Evolutionary conservation across 2,888 invertebrate species (phyloP).

Genomic region (Drosophila lacicola): DNA sequence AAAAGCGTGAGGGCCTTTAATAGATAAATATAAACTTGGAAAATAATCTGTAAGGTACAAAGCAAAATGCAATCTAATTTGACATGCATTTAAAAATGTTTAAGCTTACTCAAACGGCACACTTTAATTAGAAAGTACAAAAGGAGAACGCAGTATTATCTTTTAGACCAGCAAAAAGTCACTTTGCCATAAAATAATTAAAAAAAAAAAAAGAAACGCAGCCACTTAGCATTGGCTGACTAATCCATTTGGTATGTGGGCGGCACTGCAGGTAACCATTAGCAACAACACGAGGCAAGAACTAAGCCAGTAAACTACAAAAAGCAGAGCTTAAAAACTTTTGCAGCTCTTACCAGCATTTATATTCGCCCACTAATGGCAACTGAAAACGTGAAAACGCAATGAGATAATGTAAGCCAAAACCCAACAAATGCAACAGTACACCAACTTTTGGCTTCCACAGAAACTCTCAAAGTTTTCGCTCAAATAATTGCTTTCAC

Average conservation of each 20-base stretch:
- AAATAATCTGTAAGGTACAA: background rate
- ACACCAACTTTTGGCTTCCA: conserved; percentile 19
- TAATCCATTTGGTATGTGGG: conserved; percentile 18
- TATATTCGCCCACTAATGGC: conserved; percentile 42
- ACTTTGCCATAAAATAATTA: background rate
- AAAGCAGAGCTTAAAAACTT: conserved; percentile 32
- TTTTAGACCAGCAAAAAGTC: background rate
- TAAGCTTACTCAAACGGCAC: background rate
- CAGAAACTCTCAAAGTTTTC: conserved; percentile 54
- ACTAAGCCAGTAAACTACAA: conserved; percentile 23
- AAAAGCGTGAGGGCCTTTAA: too few species aligned
- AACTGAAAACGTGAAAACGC: conserved; percentile 41
- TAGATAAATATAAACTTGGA: too few species aligned
- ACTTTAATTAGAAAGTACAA: background rate
- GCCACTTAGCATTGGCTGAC: conserved; percentile 34
- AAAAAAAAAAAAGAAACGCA: conserved; percentile 4
- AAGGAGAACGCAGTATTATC: background rate
- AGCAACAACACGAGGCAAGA: conserved; percentile 25
- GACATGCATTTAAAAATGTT: background rate
- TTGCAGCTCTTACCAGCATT: conserved; percentile 41
- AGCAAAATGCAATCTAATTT: background rate
- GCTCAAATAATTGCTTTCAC: conserved; percentile 70
- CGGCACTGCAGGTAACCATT: conserved; percentile 30
- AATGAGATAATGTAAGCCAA: conserved; percentile 53
- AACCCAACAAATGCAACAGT: conserved; percentile 10